These are phyloP conservation scores for Scolopax mira DNA, from an alignment of 2,113 vertebrate genomes.

Conservation along the genomic window DNA sequence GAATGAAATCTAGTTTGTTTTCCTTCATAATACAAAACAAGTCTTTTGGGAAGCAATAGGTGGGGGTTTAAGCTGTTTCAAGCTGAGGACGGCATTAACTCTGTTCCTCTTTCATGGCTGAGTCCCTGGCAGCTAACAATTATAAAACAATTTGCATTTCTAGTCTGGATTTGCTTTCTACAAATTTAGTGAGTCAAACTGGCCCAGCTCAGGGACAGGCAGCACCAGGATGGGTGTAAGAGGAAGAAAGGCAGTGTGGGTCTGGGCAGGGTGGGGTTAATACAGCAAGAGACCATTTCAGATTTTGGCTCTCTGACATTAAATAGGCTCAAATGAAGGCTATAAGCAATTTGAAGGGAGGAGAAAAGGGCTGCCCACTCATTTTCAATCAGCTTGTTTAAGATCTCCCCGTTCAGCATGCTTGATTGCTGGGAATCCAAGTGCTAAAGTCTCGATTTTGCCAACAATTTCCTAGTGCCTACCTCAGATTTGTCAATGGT, in stretches of 20 bases:
- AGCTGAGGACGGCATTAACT: not conserved
- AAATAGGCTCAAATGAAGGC: not conserved
- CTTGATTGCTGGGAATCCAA: not conserved
- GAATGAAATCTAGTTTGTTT: slow-evolving; percentile 33
- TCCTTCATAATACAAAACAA: not conserved
- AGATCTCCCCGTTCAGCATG: not conserved
- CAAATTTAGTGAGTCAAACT: not conserved
- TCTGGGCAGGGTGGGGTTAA: not conserved
- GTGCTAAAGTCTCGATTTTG: not conserved
- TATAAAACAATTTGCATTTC: not conserved
- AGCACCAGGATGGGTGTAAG: not conserved
- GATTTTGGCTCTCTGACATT: not conserved
- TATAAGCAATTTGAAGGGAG: not conserved
- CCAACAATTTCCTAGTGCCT: not conserved
- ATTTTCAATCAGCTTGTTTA: not conserved
- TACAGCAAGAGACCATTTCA: not conserved
- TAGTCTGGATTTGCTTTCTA: not conserved
- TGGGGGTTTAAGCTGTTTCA: not conserved
- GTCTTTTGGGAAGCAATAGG: not conserved
- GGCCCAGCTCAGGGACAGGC: not conserved
- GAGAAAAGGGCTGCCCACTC: not conserved
- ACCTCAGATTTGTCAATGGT: not conserved
- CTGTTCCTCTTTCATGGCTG: not conserved
- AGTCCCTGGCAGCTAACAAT: not conserved
- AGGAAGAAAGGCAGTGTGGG: not conserved